These are phyloP conservation scores for Paramisgurnus dabryanus DNA, from an alignment of 2,113 vertebrate species.

Conservation along the genomic window DNA sequence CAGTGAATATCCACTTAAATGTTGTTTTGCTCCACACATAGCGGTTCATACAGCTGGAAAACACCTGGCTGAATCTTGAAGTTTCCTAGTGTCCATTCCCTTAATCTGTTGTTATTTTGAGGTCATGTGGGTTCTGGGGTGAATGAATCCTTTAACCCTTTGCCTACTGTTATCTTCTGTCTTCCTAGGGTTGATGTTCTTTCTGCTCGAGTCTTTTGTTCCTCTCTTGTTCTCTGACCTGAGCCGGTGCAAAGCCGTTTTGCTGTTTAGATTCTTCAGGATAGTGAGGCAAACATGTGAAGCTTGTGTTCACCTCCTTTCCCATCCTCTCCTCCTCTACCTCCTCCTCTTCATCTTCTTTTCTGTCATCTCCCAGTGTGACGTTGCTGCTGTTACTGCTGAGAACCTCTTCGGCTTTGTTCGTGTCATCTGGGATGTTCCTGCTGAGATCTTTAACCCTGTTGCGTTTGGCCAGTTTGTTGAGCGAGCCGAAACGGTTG, in stretches of 20 bases:
- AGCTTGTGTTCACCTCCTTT: conserved; percentile 83
- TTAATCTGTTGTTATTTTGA: too few species aligned
- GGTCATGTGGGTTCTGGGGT: too few species aligned
- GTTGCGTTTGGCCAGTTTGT: conserved; percentile 84
- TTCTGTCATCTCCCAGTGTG: conserved; percentile 60
- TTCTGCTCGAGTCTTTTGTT: conserved; percentile 75
- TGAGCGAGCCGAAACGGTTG: conserved; percentile 88
- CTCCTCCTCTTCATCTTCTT: conserved; percentile 62
- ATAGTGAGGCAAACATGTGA: conserved; percentile 80
- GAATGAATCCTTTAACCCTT: neutral
- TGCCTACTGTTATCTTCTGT: conserved; percentile 37
- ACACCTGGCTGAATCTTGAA: too few species aligned
- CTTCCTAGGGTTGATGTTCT: conserved; percentile 67
- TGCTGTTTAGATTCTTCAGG: conserved; percentile 74
- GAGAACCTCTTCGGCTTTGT: conserved; percentile 82
- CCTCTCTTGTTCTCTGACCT: conserved; percentile 84
- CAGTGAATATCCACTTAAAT: too few species aligned
- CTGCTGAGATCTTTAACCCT: conserved; percentile 88
- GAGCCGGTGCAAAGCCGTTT: conserved; percentile 76
- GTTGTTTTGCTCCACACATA: too few species aligned
- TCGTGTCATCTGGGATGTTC: conserved; percentile 84
- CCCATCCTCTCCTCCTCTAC: conserved; percentile 70
- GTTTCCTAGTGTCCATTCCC: too few species aligned
- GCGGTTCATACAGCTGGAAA: too few species aligned
- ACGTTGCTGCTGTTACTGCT: conserved; percentile 75